A percentile compares a stretch with the other conserved stretches of the same genome.
Evolutionary conservation across 1,140 invertebrate genomes (phyloP).

Genomic region (Contarinia nasturtii): DNA sequence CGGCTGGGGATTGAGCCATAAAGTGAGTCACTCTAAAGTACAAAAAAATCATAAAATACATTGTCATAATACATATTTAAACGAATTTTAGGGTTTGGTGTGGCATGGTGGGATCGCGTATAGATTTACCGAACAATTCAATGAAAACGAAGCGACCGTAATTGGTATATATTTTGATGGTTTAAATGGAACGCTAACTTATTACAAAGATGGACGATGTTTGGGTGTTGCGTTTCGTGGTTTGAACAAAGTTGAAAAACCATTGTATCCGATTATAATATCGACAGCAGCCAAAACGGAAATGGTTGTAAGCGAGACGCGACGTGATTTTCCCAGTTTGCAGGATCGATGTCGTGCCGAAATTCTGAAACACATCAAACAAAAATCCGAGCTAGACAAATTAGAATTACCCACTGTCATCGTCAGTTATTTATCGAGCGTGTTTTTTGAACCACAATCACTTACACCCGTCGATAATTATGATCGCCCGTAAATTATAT

Average conservation of each 20-base stretch:
- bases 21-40: too few relatives aligned
- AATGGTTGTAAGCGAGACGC: slow-evolving; percentile 37
- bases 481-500: too few relatives aligned
- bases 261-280: slow-evolving; percentile 47
- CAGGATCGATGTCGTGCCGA: slow-evolving; percentile 41
- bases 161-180: slow-evolving; percentile 50
- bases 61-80: too few relatives aligned
- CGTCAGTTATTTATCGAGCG: slow-evolving; percentile 28
- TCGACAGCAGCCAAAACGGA: slow-evolving; percentile 59
- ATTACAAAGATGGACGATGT: slow-evolving; percentile 46
- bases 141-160: slow-evolving; percentile 43
- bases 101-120: slow-evolving; percentile 44
- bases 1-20: slow-evolving; percentile 56
- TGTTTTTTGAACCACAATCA: slow-evolving; percentile 16
- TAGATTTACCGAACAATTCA: slow-evolving; percentile 45
- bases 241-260: slow-evolving; percentile 31
- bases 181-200: slow-evolving; percentile 45
- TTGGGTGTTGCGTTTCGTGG: slow-evolving; percentile 37
- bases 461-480: slow-evolving; percentile 19
- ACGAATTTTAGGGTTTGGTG: too few relatives aligned
- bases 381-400: slow-evolving; percentile 22
- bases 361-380: slow-evolving; percentile 27
- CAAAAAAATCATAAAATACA: too few relatives aligned
- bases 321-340: slow-evolving; percentile 40
- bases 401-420: slow-evolving; percentile 28